Conservation (phyloP, 2,888 invertebrate species). For the Acleris laterana region DNA sequence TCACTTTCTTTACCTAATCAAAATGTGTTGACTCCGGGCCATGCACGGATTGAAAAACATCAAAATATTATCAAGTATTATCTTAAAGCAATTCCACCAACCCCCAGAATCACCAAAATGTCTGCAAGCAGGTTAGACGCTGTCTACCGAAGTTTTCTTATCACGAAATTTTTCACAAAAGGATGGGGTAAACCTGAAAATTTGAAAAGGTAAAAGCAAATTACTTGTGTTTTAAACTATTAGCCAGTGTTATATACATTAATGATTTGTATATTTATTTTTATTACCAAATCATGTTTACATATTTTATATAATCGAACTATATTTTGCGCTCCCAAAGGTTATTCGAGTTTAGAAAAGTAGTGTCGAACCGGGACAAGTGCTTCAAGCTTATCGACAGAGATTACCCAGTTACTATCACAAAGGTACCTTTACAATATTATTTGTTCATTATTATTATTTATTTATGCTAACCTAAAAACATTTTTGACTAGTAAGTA, state of each 20-base stretch:
- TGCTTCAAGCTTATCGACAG: slow-evolving; percentile 92
- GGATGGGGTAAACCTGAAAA: slow-evolving; percentile 98
- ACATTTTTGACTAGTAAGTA: background rate
- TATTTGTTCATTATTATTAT: slow-evolving; percentile 9
- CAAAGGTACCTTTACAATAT: slow-evolving; percentile 85
- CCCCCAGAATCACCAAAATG: slow-evolving; percentile 68
- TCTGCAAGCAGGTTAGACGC: slow-evolving; percentile 88
- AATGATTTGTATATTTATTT: slow-evolving; percentile 11
- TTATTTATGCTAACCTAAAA: slow-evolving; percentile 23
- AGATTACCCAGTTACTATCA: slow-evolving; percentile 94
- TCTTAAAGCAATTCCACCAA: no score
- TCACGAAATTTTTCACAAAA: slow-evolving; percentile 96
- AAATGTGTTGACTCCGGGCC: slow-evolving; percentile 33
- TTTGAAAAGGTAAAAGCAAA: slow-evolving; percentile 88
- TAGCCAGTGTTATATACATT: background rate
- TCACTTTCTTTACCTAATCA: slow-evolving; percentile 22
- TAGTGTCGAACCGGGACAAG: slow-evolving; percentile 91
- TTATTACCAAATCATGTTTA: slow-evolving; percentile 28
- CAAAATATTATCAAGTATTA: slow-evolving; percentile 18
- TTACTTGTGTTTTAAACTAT: background rate
- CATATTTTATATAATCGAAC: slow-evolving; percentile 38
- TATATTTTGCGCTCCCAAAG: slow-evolving; percentile 69
- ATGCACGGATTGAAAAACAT: slow-evolving; percentile 27
- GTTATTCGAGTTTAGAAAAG: slow-evolving; percentile 95
- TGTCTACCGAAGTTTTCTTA: slow-evolving; percentile 92